Evolutionary conservation across 2,888 invertebrate genomes (phyloP).

Genomic region (Parnassius orleans): DNA sequence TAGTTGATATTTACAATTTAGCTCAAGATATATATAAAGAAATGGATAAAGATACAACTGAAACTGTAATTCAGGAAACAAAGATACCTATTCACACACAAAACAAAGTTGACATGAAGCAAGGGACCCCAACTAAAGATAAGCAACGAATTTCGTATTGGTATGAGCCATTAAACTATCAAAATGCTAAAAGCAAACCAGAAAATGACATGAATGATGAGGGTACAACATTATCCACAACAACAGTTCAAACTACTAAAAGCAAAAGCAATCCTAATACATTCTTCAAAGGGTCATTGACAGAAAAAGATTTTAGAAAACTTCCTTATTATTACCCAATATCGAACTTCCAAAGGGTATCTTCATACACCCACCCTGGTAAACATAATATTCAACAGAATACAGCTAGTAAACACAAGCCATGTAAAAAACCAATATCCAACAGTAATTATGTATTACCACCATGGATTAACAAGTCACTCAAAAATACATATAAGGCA

Average conservation of each 20-base stretch:
- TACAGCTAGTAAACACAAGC: slow-evolving; percentile 17
- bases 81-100: slow-evolving; percentile 27
- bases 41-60: slow-evolving; percentile 46
- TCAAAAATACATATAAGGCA: slow-evolving; percentile 30
- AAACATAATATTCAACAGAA: slow-evolving; percentile 14
- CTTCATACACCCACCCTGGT: slow-evolving; percentile 47
- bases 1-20: slow-evolving; percentile 67
- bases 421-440: slow-evolving; percentile 29
- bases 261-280: slow-evolving; percentile 27
- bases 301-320: slow-evolving; percentile 43
- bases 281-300: slow-evolving; percentile 42
- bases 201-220: slow-evolving; percentile 38
- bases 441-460: slow-evolving; percentile 25
- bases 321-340: slow-evolving; percentile 57
- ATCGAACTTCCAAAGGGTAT: slow-evolving; percentile 49
- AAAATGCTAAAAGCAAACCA: slow-evolving; percentile 33
- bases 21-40: slow-evolving; percentile 70
- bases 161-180: slow-evolving; percentile 48
- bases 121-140: slow-evolving; percentile 14
- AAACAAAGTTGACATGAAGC: slow-evolving; percentile 20
- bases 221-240: slow-evolving; percentile 32
- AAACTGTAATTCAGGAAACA: slow-evolving; percentile 37
- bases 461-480: slow-evolving; percentile 30
- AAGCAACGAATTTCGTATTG: slow-evolving; percentile 44
- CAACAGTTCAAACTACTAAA: slow-evolving; percentile 25